A percentile compares a stretch with the other conserved stretches of the same genome.
phyloP scores from a whole-genome alignment of 2,797 vertebrate genomes.

The Helicolenus hilgendorfi region DNA sequence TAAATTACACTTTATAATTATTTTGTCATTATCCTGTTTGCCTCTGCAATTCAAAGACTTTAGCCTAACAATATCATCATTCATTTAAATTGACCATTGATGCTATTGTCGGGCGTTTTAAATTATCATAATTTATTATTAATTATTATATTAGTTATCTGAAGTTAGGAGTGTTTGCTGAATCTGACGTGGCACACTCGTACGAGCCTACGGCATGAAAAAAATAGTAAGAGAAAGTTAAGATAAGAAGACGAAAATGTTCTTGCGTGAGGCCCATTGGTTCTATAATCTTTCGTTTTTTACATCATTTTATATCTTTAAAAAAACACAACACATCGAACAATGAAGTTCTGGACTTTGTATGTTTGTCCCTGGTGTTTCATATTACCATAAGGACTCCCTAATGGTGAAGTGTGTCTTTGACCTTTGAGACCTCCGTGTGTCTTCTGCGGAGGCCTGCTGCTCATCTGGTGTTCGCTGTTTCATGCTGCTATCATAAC shows the following conservation, averaged over 20 bases:
- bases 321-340: background rate
- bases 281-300: background rate
- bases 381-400: background rate
- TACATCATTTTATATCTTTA: background rate
- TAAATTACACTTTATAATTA: too few species aligned
- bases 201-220: background rate
- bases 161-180: background rate
- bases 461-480: slow-evolving; percentile 55
- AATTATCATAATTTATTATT: background rate
- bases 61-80: too few species aligned
- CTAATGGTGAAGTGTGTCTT: slow-evolving; percentile 53
- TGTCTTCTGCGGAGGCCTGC: slow-evolving; percentile 48
- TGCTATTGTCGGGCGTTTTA: background rate
- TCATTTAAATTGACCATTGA: background rate
- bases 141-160: background rate
- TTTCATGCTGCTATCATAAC: slow-evolving; percentile 45
- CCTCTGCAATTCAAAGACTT: too few species aligned
- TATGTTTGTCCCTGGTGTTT: slow-evolving; percentile 22
- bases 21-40: too few species aligned
- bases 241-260: background rate
- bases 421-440: slow-evolving; percentile 50
- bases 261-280: background rate
- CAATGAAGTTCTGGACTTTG: background rate
- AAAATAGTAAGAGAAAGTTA: background rate
- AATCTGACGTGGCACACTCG: background rate